Evolutionary conservation across 2,888 invertebrate species (phyloP).

Genomic region (Apodemia mormo): DNA sequence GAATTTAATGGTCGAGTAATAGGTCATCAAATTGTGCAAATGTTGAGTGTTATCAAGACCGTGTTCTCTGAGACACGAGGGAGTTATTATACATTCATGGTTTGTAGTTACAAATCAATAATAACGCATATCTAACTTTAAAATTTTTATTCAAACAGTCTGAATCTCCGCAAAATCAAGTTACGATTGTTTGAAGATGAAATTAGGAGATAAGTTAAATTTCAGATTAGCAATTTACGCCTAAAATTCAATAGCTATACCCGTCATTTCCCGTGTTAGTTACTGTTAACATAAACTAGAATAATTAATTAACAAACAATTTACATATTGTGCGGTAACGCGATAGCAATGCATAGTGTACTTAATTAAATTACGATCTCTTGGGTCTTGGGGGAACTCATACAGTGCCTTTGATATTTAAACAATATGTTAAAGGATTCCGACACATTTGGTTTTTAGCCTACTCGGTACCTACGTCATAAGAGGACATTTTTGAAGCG

Average conservation of each 20-base stretch:
- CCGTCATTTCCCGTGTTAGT: background rate
- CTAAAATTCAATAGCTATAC: background rate
- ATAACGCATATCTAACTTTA: too few species aligned
- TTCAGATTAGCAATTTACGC: background rate
- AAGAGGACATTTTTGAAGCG: too few species aligned
- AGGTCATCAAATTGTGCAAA: too few species aligned
- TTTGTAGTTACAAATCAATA: too few species aligned
- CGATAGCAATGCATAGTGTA: background rate
- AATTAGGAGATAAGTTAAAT: background rate
- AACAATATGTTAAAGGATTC: background rate
- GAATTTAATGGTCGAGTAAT: too few species aligned
- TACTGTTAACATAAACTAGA: conserved; percentile 1
- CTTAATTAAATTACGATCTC: background rate
- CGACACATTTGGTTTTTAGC: too few species aligned
- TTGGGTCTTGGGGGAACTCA: background rate
- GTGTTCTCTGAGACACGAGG: too few species aligned
- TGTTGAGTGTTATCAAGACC: too few species aligned
- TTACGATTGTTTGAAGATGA: background rate
- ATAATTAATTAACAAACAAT: conserved; percentile 4
- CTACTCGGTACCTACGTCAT: too few species aligned
- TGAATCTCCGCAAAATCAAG: too few species aligned
- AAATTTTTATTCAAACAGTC: too few species aligned
- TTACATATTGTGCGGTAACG: background rate
- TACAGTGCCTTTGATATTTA: background rate
- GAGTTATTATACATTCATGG: too few species aligned